Base-by-base conservation (phyloP, 2,113 vertebrate genomes). In the Trochalopteron elliotii region DNA sequence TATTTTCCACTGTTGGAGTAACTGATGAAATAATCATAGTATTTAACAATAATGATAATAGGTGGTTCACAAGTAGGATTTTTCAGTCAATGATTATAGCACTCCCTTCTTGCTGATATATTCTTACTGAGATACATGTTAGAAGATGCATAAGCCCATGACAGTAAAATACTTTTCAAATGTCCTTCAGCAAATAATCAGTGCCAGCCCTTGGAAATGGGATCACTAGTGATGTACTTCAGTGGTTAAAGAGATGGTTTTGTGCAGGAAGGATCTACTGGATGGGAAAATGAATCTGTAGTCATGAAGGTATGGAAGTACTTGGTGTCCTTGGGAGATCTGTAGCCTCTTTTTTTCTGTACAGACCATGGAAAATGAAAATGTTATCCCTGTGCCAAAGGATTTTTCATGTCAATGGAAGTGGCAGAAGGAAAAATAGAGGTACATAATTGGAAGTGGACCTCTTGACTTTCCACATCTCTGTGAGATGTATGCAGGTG, bases 11-110 rank as follows among this genome's bases (percentile, higher is more conserved):
- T 90, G 56, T 40, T 27, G 7, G n/a, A 76, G n/a, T 77, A 94
- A 85, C 71, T 83, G 82, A 70, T 77, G 56, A 92, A 95, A 90
- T 80, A 91, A 74, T 70, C 15, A 68, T 64, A 90, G 67, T 74
- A 82, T 89, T 91, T 83, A 85, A 25, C 27, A 90, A 47, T 45
- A 75, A 67, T 33, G 10, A 42, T 39, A 92, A 57, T 63, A 75
- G 20, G n/a, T 74, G 37, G 21, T 71, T 89, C n/a, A 50, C 8
- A 22, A 77, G 13, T 40, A 52, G 5, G 2, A 3, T 83, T 84
- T 71, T 89, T 67, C 12, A 25, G 27, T 63, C 21, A 45, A 74
- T 82, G 39, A 60, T 84, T 67, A 64, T 7, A 47, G 30, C 2
- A 4, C 20, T 93, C 11, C 3, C 9, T 71, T 82, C 60, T 78